Evolutionary conservation across 2,797 vertebrate genomes (phyloP).

Genomic region (Myotis findleyi): DNA sequence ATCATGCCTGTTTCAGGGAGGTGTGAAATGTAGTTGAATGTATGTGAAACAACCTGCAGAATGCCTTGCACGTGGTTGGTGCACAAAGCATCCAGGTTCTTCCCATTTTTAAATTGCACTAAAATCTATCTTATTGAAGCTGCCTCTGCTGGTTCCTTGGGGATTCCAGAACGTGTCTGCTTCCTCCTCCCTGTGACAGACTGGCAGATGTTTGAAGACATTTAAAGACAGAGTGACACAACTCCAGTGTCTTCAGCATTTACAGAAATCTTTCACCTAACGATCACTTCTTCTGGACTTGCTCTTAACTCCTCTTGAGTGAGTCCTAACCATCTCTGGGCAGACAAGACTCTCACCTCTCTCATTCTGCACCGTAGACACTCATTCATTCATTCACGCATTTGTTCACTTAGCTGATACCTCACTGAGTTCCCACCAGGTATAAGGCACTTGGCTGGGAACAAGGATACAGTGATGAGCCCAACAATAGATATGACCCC

Average conservation of each 20-base stretch:
- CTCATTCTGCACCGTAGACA: background rate
- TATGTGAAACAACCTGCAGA: background rate
- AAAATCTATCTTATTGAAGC: conserved; percentile 8
- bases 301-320: background rate
- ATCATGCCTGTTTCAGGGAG: background rate
- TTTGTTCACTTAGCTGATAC: background rate
- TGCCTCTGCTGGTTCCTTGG: background rate
- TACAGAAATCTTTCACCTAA: background rate
- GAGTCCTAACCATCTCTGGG: background rate
- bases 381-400: background rate
- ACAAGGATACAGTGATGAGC: background rate
- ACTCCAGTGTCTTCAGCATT: background rate
- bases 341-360: background rate
- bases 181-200: conserved; percentile 50
- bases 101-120: conserved; percentile 41
- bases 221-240: conserved; percentile 54
- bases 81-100: background rate
- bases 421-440: background rate
- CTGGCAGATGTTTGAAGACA: conserved; percentile 59
- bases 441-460: background rate
- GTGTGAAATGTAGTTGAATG: background rate
- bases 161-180: conserved; percentile 21
- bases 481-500: accelerated
- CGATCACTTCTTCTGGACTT: background rate
- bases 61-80: background rate